Conservation (phyloP, 2,888 invertebrate genomes). For the Philopedon plagiatum region DNA sequence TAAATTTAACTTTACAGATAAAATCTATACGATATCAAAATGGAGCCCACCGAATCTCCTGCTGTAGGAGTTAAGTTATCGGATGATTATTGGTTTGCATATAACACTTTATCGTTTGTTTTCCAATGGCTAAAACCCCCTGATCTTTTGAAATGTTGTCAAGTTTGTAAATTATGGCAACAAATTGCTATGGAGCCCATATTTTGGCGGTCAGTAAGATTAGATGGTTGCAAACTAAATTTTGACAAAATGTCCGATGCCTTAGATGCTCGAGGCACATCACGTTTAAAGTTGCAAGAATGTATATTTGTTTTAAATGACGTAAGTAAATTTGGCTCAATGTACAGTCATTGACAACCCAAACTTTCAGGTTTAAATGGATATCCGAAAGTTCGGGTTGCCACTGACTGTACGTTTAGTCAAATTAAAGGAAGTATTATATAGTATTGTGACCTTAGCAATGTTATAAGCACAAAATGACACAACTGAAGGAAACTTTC, state of each 20-base stretch:
- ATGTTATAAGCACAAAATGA: too few species aligned
- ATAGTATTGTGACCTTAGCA: too few species aligned
- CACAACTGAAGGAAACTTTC: too few species aligned
- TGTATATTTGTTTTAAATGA: slow-evolving; percentile 26
- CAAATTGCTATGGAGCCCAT: slow-evolving; percentile 5
- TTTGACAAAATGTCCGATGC: slow-evolving; percentile 22
- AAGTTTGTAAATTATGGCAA: slow-evolving; percentile 37
- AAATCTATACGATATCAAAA: not conserved
- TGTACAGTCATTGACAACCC: too few species aligned
- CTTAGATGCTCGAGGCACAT: not conserved
- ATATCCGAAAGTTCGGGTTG: too few species aligned
- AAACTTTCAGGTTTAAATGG: too few species aligned
- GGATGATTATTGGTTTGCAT: slow-evolving; percentile 28
- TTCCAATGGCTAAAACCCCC: slow-evolving; percentile 21
- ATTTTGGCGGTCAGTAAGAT: slow-evolving; percentile 31
- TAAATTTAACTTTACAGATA: not conserved
- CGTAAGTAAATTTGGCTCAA: slow-evolving; percentile 15
- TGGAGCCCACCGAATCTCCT: too few species aligned
- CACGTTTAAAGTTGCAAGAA: slow-evolving; percentile 22
- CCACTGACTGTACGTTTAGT: too few species aligned
- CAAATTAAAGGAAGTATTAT: too few species aligned
- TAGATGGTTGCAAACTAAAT: slow-evolving; percentile 24
- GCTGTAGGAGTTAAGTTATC: slow-evolving; percentile 13
- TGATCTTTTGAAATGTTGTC: slow-evolving; percentile 24
- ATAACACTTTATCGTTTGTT: slow-evolving; percentile 31